phyloP scores from a whole-genome alignment of 2,888 invertebrate genomes.

The Mesoligia furuncula region DNA sequence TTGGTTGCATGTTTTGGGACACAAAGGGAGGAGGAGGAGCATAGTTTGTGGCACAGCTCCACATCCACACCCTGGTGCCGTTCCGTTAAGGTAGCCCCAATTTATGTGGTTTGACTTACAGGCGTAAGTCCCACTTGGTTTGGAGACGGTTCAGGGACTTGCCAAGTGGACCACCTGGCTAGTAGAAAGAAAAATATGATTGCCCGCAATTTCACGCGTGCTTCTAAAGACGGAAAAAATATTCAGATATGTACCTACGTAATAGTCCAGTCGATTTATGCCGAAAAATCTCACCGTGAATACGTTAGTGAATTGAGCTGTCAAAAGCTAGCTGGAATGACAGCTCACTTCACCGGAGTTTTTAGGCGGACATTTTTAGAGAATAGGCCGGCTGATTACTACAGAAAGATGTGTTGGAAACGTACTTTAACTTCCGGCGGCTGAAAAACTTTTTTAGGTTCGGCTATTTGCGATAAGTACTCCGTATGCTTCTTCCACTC shows the following conservation, averaged over 20 bases:
- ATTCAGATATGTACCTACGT: too few relatives aligned
- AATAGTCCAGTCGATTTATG: neutral
- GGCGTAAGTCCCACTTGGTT: neutral
- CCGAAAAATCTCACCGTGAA: neutral
- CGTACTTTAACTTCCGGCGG: slow-evolving; percentile 72
- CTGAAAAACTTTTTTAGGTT: slow-evolving; percentile 74
- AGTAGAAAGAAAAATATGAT: too few relatives aligned
- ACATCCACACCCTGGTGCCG: neutral
- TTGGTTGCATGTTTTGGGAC: neutral
- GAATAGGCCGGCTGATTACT: neutral
- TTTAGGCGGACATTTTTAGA: neutral
- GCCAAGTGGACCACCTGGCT: neutral
- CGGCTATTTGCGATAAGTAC: slow-evolving; percentile 81
- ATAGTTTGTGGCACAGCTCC: neutral
- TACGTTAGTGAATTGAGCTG: neutral
- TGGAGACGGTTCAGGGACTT: neutral
- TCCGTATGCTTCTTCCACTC: slow-evolving; percentile 89
- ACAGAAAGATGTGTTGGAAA: neutral
- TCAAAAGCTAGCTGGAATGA: neutral
- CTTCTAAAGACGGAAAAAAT: too few relatives aligned
- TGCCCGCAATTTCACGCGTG: too few relatives aligned
- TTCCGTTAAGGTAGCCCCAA: neutral
- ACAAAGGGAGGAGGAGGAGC: neutral
- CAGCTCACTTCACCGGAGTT: neutral
- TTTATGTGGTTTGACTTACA: neutral